These are phyloP conservation scores for Sciurus carolinensis DNA, from an alignment of 2,797 vertebrate genomes.

Conservation along the genomic window DNA sequence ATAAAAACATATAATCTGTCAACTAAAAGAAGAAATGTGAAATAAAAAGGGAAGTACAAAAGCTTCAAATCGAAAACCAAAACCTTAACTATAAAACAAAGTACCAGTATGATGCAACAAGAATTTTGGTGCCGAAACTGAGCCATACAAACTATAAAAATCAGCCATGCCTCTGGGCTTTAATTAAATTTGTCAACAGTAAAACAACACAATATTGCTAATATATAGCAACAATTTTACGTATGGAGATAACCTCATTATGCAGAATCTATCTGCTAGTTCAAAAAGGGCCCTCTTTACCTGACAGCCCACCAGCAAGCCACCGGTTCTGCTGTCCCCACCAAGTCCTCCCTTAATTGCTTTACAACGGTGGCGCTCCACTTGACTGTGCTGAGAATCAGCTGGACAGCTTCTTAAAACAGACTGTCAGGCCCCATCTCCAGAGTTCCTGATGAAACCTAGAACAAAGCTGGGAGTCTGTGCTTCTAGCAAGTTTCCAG, in stretches of 20 bases:
- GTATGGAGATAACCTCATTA: neutral
- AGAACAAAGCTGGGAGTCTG: neutral
- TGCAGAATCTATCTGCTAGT: neutral
- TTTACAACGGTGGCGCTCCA: neutral
- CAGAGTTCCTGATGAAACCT: neutral
- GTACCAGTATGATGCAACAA: neutral
- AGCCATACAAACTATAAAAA: neutral
- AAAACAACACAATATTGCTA: neutral
- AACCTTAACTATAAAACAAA: neutral
- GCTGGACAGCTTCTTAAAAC: neutral
- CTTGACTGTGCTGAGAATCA: too few species aligned
- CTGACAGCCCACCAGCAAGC: neutral
- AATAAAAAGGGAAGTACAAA: neutral
- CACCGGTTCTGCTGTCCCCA: neutral
- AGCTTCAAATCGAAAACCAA: conserved; percentile 6
- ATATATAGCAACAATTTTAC: neutral
- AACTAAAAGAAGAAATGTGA: neutral
- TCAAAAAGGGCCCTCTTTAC: neutral
- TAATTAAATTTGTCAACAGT: conserved; percentile 3
- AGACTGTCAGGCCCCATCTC: neutral
- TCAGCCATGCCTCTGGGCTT: neutral
- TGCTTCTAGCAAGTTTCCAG: neutral
- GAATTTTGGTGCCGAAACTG: neutral
- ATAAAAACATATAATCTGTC: neutral
- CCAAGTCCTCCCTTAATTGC: neutral